These are phyloP conservation scores for Hymenopus coronatus DNA, from an alignment of 2,888 invertebrate species.

Conservation along the genomic window DNA sequence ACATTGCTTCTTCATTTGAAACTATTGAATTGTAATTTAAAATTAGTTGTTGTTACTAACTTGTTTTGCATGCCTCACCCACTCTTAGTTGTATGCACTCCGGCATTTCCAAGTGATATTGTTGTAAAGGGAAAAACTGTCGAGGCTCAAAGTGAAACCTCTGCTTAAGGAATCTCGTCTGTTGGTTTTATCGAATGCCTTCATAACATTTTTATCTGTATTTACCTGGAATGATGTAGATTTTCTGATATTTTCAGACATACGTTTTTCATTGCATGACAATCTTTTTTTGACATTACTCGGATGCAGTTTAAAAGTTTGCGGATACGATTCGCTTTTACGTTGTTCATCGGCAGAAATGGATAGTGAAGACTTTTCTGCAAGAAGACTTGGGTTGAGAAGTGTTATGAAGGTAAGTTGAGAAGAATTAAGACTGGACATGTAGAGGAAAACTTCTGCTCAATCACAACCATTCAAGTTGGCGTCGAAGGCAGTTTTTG, in stretches of 20 bases:
- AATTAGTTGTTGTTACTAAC: not conserved
- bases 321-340: not conserved
- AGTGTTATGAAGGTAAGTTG: conserved; percentile 11
- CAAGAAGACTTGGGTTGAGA: conserved; percentile 15
- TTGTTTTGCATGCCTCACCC: not conserved
- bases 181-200: conserved; percentile 3
- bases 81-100: conserved; percentile 5
- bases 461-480: not conserved
- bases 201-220: not conserved
- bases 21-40: not conserved
- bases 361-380: conserved; percentile 3
- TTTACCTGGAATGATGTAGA: not conserved
- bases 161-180: conserved; percentile 28
- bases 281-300: not conserved
- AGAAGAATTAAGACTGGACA: not conserved
- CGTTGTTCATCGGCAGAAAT: not conserved
- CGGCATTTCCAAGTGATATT: not conserved
- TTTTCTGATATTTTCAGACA: conserved; percentile 11
- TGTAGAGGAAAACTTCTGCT: conserved; percentile 28
- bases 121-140: not conserved
- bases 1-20: not conserved
- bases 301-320: not conserved
- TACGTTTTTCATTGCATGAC: conserved; percentile 1
- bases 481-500: not conserved
- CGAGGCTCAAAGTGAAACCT: conserved; percentile 24